Conservation (phyloP, 2,113 vertebrate genomes). For the Artemisiospiza belli region DNA sequence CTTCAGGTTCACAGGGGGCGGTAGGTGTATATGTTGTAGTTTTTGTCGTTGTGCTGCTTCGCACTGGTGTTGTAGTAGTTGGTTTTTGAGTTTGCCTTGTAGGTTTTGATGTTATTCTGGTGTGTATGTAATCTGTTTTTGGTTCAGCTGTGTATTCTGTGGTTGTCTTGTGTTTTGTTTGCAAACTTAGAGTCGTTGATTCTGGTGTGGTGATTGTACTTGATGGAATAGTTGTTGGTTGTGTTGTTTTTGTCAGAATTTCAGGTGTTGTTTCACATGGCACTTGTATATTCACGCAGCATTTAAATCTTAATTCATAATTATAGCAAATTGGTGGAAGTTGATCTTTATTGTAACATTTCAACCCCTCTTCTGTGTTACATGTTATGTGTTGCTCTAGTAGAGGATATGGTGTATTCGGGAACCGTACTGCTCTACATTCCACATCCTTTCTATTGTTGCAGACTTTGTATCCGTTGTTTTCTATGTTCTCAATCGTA, state of each 20-base stretch:
- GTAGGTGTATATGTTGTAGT: fast-evolving
- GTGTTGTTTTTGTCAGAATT: fast-evolving
- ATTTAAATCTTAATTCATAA: conserved; percentile 66
- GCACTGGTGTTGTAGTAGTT: fast-evolving
- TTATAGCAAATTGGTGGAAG: conserved; percentile 70
- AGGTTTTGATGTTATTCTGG: fast-evolving
- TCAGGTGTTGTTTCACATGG: fast-evolving
- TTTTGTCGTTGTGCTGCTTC: fast-evolving
- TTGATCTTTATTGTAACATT: conserved; percentile 72
- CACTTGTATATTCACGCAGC: neutral
- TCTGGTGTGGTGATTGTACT: fast-evolving
- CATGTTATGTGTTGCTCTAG: conserved; percentile 64
- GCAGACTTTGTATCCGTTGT: conserved; percentile 55
- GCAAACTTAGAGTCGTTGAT: fast-evolving
- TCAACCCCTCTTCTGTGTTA: conserved; percentile 45
- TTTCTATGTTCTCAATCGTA: conserved; percentile 69
- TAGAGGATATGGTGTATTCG: neutral
- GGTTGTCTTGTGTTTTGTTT: neutral
- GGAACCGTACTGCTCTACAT: conserved; percentile 67
- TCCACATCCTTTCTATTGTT: conserved; percentile 21
- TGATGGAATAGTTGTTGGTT: fast-evolving
- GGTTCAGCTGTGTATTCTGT: fast-evolving
- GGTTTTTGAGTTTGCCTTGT: fast-evolving
- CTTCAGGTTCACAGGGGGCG: neutral
- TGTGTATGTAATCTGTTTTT: neutral